These are phyloP conservation scores for Platanista minor DNA, from an alignment of 2,113 vertebrate species.

Conservation along the genomic window DNA sequence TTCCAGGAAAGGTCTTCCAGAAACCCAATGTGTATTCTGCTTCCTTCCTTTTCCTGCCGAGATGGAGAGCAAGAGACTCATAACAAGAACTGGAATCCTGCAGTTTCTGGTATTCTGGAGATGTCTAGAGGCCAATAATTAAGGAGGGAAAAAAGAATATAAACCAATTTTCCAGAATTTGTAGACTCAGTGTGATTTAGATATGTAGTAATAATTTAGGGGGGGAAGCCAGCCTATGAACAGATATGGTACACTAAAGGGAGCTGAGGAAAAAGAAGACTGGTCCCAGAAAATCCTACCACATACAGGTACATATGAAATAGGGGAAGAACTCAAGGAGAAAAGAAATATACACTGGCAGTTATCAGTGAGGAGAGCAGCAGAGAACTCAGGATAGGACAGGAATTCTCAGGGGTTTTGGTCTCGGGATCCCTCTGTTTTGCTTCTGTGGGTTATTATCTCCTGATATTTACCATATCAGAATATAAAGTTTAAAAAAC, in stretches of 20 bases:
- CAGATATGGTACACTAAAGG: not conserved
- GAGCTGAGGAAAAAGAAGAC: not conserved
- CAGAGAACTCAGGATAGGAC: not conserved
- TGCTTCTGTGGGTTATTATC: not conserved
- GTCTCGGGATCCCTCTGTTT: not conserved
- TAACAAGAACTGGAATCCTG: conserved; percentile 91
- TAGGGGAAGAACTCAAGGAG: not conserved
- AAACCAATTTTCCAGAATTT: not conserved
- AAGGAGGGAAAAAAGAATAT: not conserved
- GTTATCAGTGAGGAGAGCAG: not conserved
- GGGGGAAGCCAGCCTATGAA: not conserved
- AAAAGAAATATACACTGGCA: not conserved
- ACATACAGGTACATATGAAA: not conserved
- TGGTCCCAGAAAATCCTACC: not conserved
- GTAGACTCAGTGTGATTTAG: not conserved
- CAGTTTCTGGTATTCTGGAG: conserved; percentile 91
- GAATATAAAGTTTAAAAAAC: not conserved
- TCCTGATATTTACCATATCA: not conserved
- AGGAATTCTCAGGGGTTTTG: not conserved
- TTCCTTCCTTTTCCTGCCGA: conserved; percentile 92
- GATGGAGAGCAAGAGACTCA: conserved; percentile 87
- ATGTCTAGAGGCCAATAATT: conserved; percentile 79
- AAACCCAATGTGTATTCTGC: conserved; percentile 93
- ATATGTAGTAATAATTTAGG: not conserved
- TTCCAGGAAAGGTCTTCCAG: conserved; percentile 98